Conservation (phyloP, 2,113 vertebrate species). For the Sminthopsis crassicaudata region DNA sequence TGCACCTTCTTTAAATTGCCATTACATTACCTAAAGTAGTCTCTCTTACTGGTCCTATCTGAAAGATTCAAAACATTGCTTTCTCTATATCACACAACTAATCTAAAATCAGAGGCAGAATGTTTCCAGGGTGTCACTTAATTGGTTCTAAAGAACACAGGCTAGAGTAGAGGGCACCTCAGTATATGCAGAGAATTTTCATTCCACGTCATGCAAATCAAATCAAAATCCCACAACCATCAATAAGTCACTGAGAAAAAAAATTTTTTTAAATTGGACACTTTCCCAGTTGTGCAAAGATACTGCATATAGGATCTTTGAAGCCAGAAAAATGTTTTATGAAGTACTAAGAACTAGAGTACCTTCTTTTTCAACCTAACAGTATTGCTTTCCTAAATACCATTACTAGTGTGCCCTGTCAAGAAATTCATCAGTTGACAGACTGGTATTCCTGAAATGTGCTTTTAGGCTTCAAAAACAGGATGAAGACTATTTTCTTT, state of each 20-base stretch:
- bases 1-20: not conserved
- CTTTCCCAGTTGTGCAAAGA: slow-evolving; percentile 20
- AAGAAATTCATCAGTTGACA: slow-evolving; percentile 54
- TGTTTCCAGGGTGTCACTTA: not conserved
- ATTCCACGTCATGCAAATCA: not conserved
- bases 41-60: not conserved
- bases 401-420: slow-evolving; percentile 32
- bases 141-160: not conserved
- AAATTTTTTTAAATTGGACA: slow-evolving; percentile 59
- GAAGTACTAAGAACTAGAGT: slow-evolving; percentile 43
- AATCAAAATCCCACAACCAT: not conserved
- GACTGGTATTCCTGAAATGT: slow-evolving; percentile 25
- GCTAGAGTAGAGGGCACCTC: not conserved
- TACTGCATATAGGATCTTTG: slow-evolving; percentile 33
- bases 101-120: not conserved
- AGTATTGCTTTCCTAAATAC: not conserved
- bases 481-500: not conserved
- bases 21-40: not conserved
- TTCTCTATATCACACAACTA: not conserved
- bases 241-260: slow-evolving; percentile 44
- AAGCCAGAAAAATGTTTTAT: slow-evolving; percentile 21
- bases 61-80: not conserved
- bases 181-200: not conserved
- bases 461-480: not conserved
- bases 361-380: slow-evolving; percentile 34